Conservation (phyloP, 2,797 vertebrate genomes). For the Syncerus caffer region DNA sequence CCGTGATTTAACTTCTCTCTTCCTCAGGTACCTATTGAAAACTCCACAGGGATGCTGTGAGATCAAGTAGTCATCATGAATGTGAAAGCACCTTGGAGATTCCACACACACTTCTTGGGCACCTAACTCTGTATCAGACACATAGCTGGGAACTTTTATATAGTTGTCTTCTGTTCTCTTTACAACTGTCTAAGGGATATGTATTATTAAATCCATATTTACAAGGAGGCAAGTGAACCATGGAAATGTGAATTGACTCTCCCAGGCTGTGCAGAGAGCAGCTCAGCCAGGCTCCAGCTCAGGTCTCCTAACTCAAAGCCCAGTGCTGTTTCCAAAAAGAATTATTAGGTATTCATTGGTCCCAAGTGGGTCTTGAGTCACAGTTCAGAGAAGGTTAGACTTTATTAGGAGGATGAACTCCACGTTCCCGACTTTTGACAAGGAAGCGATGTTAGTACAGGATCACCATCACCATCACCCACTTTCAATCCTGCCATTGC, state of each 20-base stretch:
- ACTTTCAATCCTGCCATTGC: neutral
- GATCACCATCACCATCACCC: neutral
- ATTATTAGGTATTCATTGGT: slow-evolving; percentile 6
- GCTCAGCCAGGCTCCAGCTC: neutral
- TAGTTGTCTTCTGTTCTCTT: neutral
- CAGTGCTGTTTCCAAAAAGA: slow-evolving; percentile 21
- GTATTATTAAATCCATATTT: slow-evolving; percentile 38
- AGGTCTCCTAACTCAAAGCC: neutral
- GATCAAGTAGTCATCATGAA: neutral
- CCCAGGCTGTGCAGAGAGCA: neutral
- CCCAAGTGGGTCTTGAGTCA: slow-evolving; percentile 17
- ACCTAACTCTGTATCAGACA: neutral
- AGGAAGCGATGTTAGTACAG: neutral
- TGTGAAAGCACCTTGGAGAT: neutral
- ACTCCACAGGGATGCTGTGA: neutral
- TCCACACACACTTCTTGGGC: neutral
- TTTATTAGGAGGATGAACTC: slow-evolving; percentile 35
- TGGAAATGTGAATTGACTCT: slow-evolving; percentile 19
- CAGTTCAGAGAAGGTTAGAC: slow-evolving; percentile 15
- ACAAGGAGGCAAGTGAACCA: slow-evolving; percentile 25
- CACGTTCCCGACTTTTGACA: slow-evolving; percentile 23
- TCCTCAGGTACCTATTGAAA: neutral
- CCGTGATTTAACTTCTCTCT: neutral
- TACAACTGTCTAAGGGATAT: neutral
- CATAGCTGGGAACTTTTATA: neutral